Evolutionary conservation across 2,113 vertebrate species (phyloP).

Genomic region (Phyllopteryx taeniolatus): DNA sequence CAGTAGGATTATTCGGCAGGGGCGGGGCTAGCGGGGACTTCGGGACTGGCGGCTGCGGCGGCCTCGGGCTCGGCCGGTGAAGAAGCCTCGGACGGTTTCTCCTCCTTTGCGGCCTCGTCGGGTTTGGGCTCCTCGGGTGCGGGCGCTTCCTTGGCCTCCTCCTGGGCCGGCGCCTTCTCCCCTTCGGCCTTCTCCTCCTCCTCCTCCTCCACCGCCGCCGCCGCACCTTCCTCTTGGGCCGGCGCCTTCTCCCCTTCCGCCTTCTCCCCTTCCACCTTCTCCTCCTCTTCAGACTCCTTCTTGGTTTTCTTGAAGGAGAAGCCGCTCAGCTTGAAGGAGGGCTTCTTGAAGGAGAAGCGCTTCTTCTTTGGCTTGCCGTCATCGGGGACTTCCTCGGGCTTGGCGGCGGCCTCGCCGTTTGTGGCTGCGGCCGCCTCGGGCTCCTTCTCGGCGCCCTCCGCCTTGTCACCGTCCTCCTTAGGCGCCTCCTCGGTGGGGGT

Average conservation of each 20-base stretch:
- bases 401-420: slow-evolving; percentile 75
- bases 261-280: slow-evolving; percentile 67
- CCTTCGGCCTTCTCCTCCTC: slow-evolving; percentile 25
- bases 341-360: slow-evolving; percentile 95
- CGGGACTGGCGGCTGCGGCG: slow-evolving; percentile 82
- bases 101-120: slow-evolving; percentile 70
- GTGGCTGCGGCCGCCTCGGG: slow-evolving; percentile 69
- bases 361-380: slow-evolving; percentile 95
- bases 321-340: slow-evolving; percentile 87
- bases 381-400: slow-evolving; percentile 73
- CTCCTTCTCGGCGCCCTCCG: slow-evolving; percentile 69
- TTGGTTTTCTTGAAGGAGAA: slow-evolving; percentile 83
- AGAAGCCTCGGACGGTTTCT: slow-evolving; percentile 74
- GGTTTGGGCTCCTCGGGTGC: slow-evolving; percentile 52
- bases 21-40: slow-evolving; percentile 70
- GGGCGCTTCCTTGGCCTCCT: slow-evolving; percentile 33
- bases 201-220: slow-evolving; percentile 22
- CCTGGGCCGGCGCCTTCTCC: slow-evolving; percentile 35
- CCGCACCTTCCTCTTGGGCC: slow-evolving; percentile 46
- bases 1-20: slow-evolving; percentile 76
- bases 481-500: slow-evolving; percentile 80
- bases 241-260: slow-evolving; percentile 58
- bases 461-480: slow-evolving; percentile 66
- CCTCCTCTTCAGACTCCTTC: slow-evolving; percentile 82
- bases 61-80: slow-evolving; percentile 71